These are phyloP conservation scores for Leptura quadrifasciata DNA, from an alignment of 2,888 invertebrate species.

Conservation along the genomic window DNA sequence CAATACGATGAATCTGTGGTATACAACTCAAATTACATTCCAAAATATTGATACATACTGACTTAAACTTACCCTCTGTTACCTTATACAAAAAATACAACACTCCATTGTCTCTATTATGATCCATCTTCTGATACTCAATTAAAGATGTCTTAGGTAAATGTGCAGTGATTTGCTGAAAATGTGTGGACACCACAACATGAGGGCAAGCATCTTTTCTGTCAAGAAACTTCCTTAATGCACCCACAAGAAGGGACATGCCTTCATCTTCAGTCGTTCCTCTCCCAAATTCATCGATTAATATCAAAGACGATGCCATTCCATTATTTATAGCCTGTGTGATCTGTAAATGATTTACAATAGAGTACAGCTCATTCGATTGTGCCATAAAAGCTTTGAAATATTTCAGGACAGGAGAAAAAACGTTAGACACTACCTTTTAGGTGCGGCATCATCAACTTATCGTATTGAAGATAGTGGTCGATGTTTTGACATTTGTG, in stretches of 20 bases:
- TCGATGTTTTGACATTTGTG: no score
- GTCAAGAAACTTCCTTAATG: constrained; percentile 81
- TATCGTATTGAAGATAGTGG: no score
- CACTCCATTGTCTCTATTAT: constrained; percentile 69
- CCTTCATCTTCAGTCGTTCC: constrained; percentile 89
- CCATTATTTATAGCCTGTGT: constrained; percentile 82
- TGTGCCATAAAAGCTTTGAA: no score
- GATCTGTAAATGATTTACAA: constrained; percentile 76
- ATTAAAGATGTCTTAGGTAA: constrained; percentile 75
- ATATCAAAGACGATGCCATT: constrained; percentile 81
- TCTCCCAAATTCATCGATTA: constrained; percentile 94
- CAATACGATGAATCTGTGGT: no score
- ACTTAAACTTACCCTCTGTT: constrained; percentile 74
- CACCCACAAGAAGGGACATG: constrained; percentile 81
- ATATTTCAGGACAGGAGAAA: no score
- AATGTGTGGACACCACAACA: constrained; percentile 86
- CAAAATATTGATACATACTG: no score
- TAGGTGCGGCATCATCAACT: no score
- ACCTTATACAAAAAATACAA: constrained; percentile 83
- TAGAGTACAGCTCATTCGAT: neutral
- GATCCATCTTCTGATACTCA: constrained; percentile 67
- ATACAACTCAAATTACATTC: no score
- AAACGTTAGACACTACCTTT: no score
- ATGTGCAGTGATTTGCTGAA: constrained; percentile 79
- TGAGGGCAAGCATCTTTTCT: constrained; percentile 80